Conservation (phyloP, 2,888 invertebrate genomes). For the Prosapia bicincta region DNA sequence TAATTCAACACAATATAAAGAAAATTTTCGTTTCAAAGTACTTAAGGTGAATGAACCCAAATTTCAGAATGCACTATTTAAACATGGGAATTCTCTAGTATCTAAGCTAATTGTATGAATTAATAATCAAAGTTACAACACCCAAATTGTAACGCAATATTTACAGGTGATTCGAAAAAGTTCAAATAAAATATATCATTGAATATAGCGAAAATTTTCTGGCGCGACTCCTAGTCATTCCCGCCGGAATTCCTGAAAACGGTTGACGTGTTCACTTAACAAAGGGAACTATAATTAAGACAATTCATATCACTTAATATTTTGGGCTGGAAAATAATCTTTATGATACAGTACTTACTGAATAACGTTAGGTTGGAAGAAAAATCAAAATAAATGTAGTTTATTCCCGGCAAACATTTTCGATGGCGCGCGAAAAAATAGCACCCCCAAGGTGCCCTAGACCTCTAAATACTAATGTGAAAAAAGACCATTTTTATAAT, state of each 20-base stretch:
- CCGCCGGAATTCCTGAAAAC: background rate
- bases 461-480: too few species aligned
- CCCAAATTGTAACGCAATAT: too few species aligned
- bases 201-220: too few species aligned
- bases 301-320: background rate
- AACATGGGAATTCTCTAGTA: too few species aligned
- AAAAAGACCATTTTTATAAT: too few species aligned
- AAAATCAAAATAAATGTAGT: background rate
- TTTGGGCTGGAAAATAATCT: background rate
- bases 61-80: background rate
- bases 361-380: background rate
- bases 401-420: background rate
- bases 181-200: too few species aligned
- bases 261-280: background rate
- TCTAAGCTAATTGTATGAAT: too few species aligned
- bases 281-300: background rate
- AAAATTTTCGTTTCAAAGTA: too few species aligned
- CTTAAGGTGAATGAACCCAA: background rate
- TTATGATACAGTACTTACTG: background rate
- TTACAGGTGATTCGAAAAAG: too few species aligned
- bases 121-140: too few species aligned
- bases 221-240: background rate
- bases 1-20: too few species aligned
- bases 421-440: background rate
- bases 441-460: background rate